These are phyloP conservation scores for Allolobophora icterica DNA, from an alignment of 2,888 invertebrate species.

Conservation along the genomic window DNA sequence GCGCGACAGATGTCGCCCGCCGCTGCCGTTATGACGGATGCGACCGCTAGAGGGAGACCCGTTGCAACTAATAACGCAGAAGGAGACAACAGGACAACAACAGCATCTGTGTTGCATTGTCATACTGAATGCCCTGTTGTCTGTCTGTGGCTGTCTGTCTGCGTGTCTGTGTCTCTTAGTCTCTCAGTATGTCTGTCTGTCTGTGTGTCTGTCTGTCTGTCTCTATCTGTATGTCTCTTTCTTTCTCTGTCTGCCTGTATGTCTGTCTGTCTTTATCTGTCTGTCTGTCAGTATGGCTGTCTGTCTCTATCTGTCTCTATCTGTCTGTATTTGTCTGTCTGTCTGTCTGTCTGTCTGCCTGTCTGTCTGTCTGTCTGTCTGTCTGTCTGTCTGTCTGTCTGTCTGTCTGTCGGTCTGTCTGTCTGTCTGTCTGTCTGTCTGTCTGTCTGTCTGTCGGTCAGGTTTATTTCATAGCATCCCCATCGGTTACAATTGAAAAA, in stretches of 20 bases:
- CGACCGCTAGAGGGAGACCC: not conserved
- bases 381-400: not conserved
- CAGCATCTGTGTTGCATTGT: not conserved
- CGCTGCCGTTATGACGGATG: not conserved
- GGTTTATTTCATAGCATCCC: not conserved
- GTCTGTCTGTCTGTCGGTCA: not conserved
- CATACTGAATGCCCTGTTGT: too few species aligned
- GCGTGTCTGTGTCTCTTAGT: not conserved
- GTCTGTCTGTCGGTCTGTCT: too few species aligned
- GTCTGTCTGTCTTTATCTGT: conserved; percentile 20
- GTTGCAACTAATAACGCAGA: not conserved
- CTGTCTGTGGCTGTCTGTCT: not conserved
- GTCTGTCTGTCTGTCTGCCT: not conserved
- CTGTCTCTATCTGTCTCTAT: too few species aligned
- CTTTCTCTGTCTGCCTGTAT: not conserved
- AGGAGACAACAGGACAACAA: not conserved
- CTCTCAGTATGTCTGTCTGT: not conserved
- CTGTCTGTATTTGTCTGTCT: not conserved
- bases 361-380: not conserved
- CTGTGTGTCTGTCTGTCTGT: not conserved
- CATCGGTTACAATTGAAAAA: too few species aligned
- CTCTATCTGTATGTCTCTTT: not conserved
- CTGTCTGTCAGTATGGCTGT: not conserved
- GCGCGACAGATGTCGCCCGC: not conserved
- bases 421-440: not conserved